Evolutionary conservation across 1,140 invertebrate species (phyloP), one percentile per base, ranked within the genome.

Genomic region (Cotesia typhae): DNA sequence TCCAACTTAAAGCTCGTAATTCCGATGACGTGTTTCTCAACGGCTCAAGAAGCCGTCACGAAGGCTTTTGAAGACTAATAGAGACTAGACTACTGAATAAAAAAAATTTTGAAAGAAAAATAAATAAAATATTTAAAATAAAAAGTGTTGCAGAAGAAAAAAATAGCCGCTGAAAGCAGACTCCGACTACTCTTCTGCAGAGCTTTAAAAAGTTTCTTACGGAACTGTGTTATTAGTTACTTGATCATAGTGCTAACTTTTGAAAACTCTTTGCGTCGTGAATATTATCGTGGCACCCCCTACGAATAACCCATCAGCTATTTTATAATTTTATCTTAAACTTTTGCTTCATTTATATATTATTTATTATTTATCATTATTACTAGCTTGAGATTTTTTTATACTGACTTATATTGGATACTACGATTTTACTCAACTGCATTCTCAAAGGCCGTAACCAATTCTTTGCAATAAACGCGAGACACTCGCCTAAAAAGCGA

Each of bases 1-100:
- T 76, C 79, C 71, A 73, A 71, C 75, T 70, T 59, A 67, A 74
- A 71, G 55, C 66, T 73, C 74, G 72, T 78, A 77, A 59, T 28
- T 59, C 17, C 57, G 4, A 4, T 17, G 20, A 17, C 57, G 20
- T 59, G 57, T 59, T 59, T 35, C 20, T 59, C 57, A 59, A 59
- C 60, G 60, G 53, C 12, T 52, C 66, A 51, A 51, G 51, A 67
- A 67, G 66, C 52, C 52, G 66, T 67, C 66, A 55, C 51, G 66
- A n/a, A 67, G 66, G 52, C 51, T 37, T 28, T 1, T 9, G 59
- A 61, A 65, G 57, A 67, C 4, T 36, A 35, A 9, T 7, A 60
- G 52, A 65, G 57, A 67, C 4, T 36, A 35, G n/a, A 17, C 14
- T 35, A 67, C 5, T 10, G 3, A 57, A 51, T 20, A 66, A 66